A percentile compares a stretch with the other conserved stretches of the same genome.
These are phyloP conservation scores for Vidua macroura DNA, from an alignment of 2,113 vertebrate species.

Conservation along the genomic window DNA sequence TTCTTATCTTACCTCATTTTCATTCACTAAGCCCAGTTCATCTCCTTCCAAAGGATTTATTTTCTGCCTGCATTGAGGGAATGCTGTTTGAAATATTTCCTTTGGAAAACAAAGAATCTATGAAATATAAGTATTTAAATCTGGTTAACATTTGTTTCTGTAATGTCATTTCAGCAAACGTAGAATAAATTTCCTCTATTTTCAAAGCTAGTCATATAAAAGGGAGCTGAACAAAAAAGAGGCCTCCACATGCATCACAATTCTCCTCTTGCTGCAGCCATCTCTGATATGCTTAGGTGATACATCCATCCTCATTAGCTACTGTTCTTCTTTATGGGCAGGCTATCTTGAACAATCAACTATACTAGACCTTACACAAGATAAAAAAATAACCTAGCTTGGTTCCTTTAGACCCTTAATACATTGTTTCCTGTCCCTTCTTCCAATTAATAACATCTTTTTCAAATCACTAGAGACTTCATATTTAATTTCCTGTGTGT, in stretches of 20 bases:
- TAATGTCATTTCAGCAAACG: constrained; percentile 35
- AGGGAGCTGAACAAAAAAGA: constrained; percentile 39
- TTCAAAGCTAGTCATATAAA: background rate
- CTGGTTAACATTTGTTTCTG: constrained; percentile 41
- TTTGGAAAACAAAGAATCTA: constrained; percentile 28
- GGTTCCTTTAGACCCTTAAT: background rate
- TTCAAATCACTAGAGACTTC: constrained; percentile 3
- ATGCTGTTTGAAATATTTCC: constrained; percentile 27
- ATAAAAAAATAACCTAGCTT: constrained; percentile 52
- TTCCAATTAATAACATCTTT: constrained; percentile 14
- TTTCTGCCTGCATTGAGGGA: background rate
- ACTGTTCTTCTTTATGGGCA: constrained; percentile 57
- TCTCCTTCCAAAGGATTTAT: background rate
- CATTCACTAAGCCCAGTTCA: constrained; percentile 15
- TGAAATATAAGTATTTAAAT: constrained; percentile 3
- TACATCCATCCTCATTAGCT: constrained; percentile 72
- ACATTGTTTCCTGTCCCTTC: background rate
- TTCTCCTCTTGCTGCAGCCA: constrained; percentile 46
- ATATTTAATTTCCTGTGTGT: constrained; percentile 19
- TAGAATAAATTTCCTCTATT: constrained; percentile 9
- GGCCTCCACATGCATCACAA: constrained; percentile 51
- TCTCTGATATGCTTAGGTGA: constrained; percentile 66
- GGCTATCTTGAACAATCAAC: constrained; percentile 48
- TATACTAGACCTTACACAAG: background rate
- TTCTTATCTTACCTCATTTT: constrained; percentile 20